Conservation (phyloP, 2,113 vertebrate genomes). For the Podilymbus podiceps region DNA sequence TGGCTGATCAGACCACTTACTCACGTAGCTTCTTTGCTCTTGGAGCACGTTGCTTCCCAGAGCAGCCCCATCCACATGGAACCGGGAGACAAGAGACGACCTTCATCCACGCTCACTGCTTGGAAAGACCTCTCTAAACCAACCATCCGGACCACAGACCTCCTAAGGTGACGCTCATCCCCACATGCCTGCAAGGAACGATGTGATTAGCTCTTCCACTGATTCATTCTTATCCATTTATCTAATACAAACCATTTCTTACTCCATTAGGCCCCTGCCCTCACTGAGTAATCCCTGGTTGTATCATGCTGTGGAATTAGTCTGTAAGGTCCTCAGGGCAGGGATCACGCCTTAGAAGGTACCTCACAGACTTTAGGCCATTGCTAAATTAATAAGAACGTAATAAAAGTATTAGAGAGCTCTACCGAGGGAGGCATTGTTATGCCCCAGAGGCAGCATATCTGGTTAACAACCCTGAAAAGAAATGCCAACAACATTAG, state of each 20-base stretch:
- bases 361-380: slow-evolving; percentile 54
- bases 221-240: slow-evolving; percentile 58
- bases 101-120: neutral
- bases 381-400: slow-evolving; percentile 63
- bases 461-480: slow-evolving; percentile 69
- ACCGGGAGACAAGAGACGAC: neutral
- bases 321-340: slow-evolving; percentile 58
- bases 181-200: neutral
- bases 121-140: neutral
- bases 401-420: slow-evolving; percentile 65
- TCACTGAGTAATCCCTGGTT: slow-evolving; percentile 39
- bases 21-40: rapidly evolving
- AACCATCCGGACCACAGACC: neutral
- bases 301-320: slow-evolving; percentile 60
- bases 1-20: neutral
- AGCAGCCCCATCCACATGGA: neutral
- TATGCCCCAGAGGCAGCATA: slow-evolving; percentile 64
- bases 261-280: slow-evolving; percentile 50
- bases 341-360: slow-evolving; percentile 60
- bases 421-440: slow-evolving; percentile 39
- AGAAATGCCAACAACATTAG: slow-evolving; percentile 69
- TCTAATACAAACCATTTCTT: slow-evolving; percentile 52
- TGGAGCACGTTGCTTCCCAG: neutral
- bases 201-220: slow-evolving; percentile 38
- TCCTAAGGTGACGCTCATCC: neutral